These are phyloP conservation scores for Aleiodes sp. DNA, from an alignment of 1,140 invertebrate species.

Conservation along the genomic window DNA sequence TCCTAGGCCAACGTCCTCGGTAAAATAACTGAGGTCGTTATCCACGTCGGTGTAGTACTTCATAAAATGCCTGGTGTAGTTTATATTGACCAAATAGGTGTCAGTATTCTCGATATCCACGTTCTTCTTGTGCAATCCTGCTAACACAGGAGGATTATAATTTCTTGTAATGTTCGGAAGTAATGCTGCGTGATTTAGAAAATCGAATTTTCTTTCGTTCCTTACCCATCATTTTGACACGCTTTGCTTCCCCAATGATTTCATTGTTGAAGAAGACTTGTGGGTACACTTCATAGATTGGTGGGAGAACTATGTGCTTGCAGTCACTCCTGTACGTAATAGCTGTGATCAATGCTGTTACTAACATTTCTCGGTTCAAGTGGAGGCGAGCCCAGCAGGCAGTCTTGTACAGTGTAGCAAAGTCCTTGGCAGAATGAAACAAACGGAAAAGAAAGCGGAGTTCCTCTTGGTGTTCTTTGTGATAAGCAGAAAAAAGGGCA, in stretches of 20 bases:
- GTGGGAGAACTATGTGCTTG: conserved; percentile 69
- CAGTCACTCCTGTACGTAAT: conserved; percentile 71
- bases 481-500: conserved; percentile 55
- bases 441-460: conserved; percentile 69
- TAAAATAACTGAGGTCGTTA: conserved; percentile 75
- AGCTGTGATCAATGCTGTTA: conserved; percentile 70
- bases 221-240: conserved; percentile 67
- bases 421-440: conserved; percentile 72
- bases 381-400: conserved; percentile 72
- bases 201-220: no score
- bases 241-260: conserved; percentile 67
- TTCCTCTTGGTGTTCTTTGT: conserved; percentile 67
- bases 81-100: conserved; percentile 55
- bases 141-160: conserved; percentile 50
- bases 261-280: conserved; percentile 71
- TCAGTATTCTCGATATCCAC: conserved; percentile 42
- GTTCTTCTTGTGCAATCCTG: conserved; percentile 62
- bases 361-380: conserved; percentile 73
- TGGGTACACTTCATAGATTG: conserved; percentile 75
- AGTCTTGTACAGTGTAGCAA: conserved; percentile 72
- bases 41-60: conserved; percentile 63
- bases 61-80: conserved; percentile 50
- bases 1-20: conserved; percentile 76
- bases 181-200: no score
- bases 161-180: no score